phyloP scores from a whole-genome alignment of 1,140 invertebrate species.

The Pseudomyrmex cubaensis region DNA sequence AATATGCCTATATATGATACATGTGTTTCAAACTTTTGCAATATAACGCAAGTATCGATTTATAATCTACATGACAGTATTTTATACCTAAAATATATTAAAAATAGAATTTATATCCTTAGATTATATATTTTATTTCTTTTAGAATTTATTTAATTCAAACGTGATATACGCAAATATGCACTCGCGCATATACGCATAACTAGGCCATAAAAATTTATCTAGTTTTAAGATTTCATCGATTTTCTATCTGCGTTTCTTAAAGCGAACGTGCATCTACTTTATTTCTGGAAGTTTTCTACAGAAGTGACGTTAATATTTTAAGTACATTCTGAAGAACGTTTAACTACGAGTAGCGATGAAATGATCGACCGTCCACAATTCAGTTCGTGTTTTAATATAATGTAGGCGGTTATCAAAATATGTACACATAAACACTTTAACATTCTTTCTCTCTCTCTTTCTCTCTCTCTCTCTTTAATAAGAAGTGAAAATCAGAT shows the following conservation, averaged over 20 bases:
- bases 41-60: conserved; percentile 2
- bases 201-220: conserved; percentile 29
- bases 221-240: conserved; percentile 28
- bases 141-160: conserved; percentile 15
- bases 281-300: conserved; percentile 43
- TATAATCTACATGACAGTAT: too few relatives aligned
- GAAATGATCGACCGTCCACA: conserved; percentile 13
- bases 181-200: neutral
- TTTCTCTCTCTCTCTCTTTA: conserved; percentile 3
- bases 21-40: conserved; percentile 2
- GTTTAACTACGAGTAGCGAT: conserved; percentile 8
- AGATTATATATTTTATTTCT: too few relatives aligned
- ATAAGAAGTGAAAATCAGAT: conserved; percentile 28
- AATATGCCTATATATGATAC: neutral
- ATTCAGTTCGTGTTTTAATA: conserved; percentile 25
- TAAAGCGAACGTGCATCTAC: neutral
- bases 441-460: conserved; percentile 7
- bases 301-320: conserved; percentile 45
- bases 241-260: conserved; percentile 24
- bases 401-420: conserved; percentile 28
- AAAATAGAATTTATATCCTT: too few relatives aligned
- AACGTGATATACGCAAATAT: neutral
- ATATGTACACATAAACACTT: conserved; percentile 49
- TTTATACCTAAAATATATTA: too few relatives aligned
- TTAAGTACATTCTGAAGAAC: conserved; percentile 22